A percentile compares a stretch with the other conserved stretches of the same genome.
These are phyloP conservation scores for Anguilla anguilla DNA, from an alignment of 2,797 vertebrate genomes.

Conservation along the genomic window DNA sequence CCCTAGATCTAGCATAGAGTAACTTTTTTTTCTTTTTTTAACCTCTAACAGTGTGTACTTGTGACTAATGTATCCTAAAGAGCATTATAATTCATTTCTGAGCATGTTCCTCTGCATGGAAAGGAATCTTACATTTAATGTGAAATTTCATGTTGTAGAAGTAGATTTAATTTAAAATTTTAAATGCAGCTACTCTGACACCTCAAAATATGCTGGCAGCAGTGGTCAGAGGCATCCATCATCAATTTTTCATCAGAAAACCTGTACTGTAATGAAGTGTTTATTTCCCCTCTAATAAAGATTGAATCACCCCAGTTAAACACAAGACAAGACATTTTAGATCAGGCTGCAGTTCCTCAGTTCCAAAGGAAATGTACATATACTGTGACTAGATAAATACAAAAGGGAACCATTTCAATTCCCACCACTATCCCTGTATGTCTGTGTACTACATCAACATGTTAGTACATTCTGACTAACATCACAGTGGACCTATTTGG, in stretches of 20 bases:
- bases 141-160: neutral
- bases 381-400: neutral
- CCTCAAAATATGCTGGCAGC: neutral
- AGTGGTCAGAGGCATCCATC: neutral
- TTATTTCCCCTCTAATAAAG: neutral
- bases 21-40: neutral
- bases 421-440: neutral
- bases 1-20: neutral
- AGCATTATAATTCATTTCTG: neutral
- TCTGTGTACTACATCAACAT: neutral
- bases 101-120: neutral
- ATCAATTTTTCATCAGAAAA: neutral
- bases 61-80: neutral
- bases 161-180: neutral
- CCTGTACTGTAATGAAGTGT: neutral
- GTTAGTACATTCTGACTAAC: neutral
- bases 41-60: neutral
- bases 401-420: neutral
- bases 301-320: neutral
- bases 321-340: neutral
- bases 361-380: neutral
- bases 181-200: neutral
- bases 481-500: neutral
- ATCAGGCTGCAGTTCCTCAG: neutral
- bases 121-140: neutral